phyloP scores from a whole-genome alignment of 2,113 vertebrate genomes.

The Gambusia affinis region DNA sequence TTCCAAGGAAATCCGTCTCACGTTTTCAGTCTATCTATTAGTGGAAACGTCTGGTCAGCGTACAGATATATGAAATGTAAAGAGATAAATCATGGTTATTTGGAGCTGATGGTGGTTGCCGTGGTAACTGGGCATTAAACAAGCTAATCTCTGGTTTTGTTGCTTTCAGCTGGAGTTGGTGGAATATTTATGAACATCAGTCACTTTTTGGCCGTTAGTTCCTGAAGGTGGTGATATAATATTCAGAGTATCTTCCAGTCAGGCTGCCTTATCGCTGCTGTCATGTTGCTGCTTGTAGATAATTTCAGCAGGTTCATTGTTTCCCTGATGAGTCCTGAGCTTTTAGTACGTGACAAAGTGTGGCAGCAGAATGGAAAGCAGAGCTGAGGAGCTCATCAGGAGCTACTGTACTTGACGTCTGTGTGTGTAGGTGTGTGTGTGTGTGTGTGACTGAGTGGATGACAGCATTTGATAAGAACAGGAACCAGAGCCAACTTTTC shows the following conservation, averaged over 20 bases:
- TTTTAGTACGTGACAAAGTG: conserved; percentile 47
- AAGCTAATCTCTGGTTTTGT: not conserved
- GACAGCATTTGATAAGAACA: conserved; percentile 61
- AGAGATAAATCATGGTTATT: no score
- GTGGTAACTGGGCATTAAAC: not conserved
- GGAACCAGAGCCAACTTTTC: conserved; percentile 49
- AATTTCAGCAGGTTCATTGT: not conserved
- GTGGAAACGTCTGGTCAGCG: no score
- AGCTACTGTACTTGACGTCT: conserved; percentile 10
- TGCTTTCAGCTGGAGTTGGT: not conserved
- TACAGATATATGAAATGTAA: no score
- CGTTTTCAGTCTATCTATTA: no score
- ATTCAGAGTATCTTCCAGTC: no score
- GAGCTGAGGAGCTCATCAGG: not conserved
- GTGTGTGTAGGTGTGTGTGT: conserved; percentile 29
- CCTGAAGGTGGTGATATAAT: no score
- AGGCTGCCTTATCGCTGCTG: not conserved
- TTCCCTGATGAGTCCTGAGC: not conserved
- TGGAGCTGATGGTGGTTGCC: not conserved
- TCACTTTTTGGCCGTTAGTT: no score
- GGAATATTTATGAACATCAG: no score
- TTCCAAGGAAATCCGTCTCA: not conserved
- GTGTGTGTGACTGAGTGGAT: conserved; percentile 29
- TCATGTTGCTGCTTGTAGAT: no score
- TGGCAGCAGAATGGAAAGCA: conserved; percentile 31